Percentiles rank a stretch among this genome's conserved stretches.
phyloP scores from a whole-genome alignment of 2,113 vertebrate genomes.

The Dinomys branickii region DNA sequence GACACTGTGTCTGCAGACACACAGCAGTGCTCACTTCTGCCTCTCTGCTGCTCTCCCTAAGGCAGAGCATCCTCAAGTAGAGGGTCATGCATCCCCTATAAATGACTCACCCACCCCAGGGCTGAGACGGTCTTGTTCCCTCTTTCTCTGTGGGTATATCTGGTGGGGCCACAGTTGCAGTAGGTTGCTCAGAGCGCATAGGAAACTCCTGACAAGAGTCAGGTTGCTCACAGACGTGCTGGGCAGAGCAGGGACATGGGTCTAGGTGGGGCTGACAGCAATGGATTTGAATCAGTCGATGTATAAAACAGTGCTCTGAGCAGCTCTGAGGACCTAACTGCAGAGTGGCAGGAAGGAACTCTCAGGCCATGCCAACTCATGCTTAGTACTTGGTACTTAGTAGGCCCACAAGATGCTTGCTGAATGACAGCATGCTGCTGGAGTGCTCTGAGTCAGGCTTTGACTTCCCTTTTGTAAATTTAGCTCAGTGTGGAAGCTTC shows the following conservation, averaged over 20 bases:
- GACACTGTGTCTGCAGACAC: neutral
- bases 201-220: neutral
- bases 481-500: neutral
- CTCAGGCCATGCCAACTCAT: neutral
- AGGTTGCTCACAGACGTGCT: neutral
- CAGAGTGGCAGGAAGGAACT: neutral
- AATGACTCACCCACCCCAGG: neutral
- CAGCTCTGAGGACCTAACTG: neutral
- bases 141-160: neutral
- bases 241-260: neutral
- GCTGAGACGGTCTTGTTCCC: neutral
- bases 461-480: neutral
- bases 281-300: neutral
- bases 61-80: neutral
- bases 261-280: neutral
- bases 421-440: neutral
- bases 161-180: neutral
- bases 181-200: neutral
- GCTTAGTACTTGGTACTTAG: neutral
- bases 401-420: neutral
- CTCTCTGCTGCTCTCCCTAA: neutral
- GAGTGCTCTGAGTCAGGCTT: neutral
- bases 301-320: neutral
- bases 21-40: neutral
- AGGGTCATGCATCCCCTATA: neutral